Conservation (phyloP, 2,888 invertebrate species). For the Drosophila mettleri region DNA sequence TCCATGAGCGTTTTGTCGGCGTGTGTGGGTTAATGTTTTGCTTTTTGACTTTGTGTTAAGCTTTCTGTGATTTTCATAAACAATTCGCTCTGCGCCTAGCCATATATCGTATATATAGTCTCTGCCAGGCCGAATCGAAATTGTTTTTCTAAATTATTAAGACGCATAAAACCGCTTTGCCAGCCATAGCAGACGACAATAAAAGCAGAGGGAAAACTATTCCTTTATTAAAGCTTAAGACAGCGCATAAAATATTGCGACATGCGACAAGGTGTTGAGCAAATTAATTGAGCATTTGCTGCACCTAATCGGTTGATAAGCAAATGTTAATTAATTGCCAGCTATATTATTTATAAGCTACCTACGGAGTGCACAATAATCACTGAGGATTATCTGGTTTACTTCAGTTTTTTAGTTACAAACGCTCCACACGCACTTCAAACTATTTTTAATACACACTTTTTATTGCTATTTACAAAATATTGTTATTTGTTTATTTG, state of each 20-base stretch:
- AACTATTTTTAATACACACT: not conserved
- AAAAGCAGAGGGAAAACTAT: slow-evolving; percentile 34
- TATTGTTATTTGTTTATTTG: slow-evolving; percentile 9
- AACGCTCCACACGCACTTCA: slow-evolving; percentile 17
- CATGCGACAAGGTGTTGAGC: slow-evolving; percentile 63
- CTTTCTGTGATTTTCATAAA: slow-evolving; percentile 65
- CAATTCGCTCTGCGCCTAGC: slow-evolving; percentile 39
- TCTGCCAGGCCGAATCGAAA: slow-evolving; percentile 48
- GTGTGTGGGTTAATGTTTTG: slow-evolving; percentile 73
- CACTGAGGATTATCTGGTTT: not conserved
- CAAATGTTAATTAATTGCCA: slow-evolving; percentile 31
- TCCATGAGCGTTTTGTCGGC: slow-evolving; percentile 36
- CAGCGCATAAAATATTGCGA: slow-evolving; percentile 66
- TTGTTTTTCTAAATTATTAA: slow-evolving; percentile 50
- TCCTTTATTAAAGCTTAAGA: slow-evolving; percentile 55
- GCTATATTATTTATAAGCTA: not conserved
- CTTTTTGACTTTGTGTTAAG: slow-evolving; percentile 53
- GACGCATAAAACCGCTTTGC: slow-evolving; percentile 50
- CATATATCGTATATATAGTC: not conserved
- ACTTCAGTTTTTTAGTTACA: slow-evolving; percentile 4
- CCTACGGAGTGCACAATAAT: slow-evolving; percentile 12
- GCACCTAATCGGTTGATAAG: slow-evolving; percentile 17
- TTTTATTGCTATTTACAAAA: slow-evolving; percentile 8
- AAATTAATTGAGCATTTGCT: slow-evolving; percentile 60
- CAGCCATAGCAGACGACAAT: slow-evolving; percentile 10